Evolutionary conservation across 2,113 vertebrate genomes (phyloP).

Genomic region (Parus major): DNA sequence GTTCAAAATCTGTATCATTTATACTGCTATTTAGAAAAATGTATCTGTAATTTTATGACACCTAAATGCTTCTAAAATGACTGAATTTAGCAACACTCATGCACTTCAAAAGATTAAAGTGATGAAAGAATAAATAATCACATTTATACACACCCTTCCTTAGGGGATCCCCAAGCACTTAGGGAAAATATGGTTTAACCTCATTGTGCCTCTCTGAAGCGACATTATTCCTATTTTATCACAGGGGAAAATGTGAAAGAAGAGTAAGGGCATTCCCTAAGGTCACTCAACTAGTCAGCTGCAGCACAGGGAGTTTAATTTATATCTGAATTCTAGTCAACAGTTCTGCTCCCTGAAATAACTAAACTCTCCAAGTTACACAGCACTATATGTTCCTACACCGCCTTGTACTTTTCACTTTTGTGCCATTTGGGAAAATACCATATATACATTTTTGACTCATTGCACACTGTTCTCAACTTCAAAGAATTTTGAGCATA

Average conservation of each 20-base stretch:
- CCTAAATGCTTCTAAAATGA: neutral
- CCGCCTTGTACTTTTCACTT: neutral
- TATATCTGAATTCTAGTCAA: neutral
- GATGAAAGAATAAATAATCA: neutral
- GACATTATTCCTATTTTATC: neutral
- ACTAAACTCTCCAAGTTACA: neutral
- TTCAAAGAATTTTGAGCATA: constrained; percentile 41
- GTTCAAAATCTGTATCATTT: neutral
- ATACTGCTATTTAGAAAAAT: neutral
- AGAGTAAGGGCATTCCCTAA: neutral
- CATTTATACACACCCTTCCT: neutral
- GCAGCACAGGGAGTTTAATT: neutral
- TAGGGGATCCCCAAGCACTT: neutral
- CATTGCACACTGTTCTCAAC: neutral
- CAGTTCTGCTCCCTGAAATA: neutral
- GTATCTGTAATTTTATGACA: neutral
- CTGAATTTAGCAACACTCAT: neutral
- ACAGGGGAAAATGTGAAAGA: neutral
- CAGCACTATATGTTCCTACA: neutral
- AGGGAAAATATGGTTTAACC: neutral
- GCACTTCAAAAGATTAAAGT: neutral
- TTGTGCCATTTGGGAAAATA: constrained; percentile 14
- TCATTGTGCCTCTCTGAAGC: neutral
- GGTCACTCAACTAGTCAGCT: neutral
- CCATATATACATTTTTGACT: neutral